These are phyloP conservation scores for Callopanchax toddi DNA, from an alignment of 2,113 vertebrate genomes.

Conservation along the genomic window DNA sequence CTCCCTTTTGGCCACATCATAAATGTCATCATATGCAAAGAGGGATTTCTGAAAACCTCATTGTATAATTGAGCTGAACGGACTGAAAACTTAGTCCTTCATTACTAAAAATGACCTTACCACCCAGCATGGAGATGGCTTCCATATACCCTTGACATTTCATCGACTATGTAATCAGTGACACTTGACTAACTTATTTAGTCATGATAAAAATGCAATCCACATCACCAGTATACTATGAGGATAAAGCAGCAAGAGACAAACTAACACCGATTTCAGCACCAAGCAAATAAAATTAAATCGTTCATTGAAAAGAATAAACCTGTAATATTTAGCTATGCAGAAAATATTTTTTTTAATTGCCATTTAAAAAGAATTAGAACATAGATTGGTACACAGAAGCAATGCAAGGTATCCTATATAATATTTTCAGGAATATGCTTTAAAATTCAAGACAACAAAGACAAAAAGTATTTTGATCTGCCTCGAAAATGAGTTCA, in stretches of 20 bases:
- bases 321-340: no score
- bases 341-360: no score
- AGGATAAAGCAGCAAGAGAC: no score
- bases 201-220: background rate
- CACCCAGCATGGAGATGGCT: constrained; percentile 20
- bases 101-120: constrained; percentile 29
- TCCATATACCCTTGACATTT: constrained; percentile 46
- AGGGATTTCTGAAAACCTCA: constrained; percentile 46
- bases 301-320: no score
- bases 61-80: constrained; percentile 52
- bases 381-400: background rate
- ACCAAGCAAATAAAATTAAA: background rate
- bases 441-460: constrained; percentile 6
- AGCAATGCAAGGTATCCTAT: background rate
- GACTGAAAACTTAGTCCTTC: constrained; percentile 34
- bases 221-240: no score
- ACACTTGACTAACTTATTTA: constrained; percentile 9
- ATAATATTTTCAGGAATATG: background rate
- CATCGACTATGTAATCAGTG: constrained; percentile 25
- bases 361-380: background rate
- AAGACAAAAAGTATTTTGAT: constrained; percentile 1
- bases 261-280: no score
- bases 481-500: constrained; percentile 22
- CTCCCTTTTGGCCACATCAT: constrained; percentile 62
- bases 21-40: constrained; percentile 78